Conservation (phyloP, 2,888 invertebrate species). For the Agrilus cyanescens region DNA sequence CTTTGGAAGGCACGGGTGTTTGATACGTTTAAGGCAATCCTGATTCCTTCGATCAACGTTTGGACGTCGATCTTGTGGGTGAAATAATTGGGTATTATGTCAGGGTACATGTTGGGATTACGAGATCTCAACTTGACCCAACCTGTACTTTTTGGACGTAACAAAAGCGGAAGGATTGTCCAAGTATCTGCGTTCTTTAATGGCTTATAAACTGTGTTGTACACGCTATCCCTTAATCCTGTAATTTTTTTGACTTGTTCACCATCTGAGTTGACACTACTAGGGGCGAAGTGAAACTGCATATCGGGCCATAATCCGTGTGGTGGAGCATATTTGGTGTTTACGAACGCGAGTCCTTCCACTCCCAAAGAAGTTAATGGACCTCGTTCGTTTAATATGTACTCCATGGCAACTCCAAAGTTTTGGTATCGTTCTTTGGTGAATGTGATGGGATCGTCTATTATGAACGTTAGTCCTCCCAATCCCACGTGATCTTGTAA, state of each 20-base stretch:
- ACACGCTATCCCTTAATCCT: constrained; percentile 66
- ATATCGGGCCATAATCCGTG: constrained; percentile 72
- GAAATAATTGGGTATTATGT: constrained; percentile 87
- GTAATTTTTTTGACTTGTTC: constrained; percentile 61
- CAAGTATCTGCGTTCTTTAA: constrained; percentile 68
- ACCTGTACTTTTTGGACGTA: constrained; percentile 81
- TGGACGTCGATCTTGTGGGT: constrained; percentile 71
- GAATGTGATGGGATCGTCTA: constrained; percentile 70
- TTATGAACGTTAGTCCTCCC: constrained; percentile 71
- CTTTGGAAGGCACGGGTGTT: constrained; percentile 68
- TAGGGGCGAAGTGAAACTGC: constrained; percentile 78
- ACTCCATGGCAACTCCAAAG: constrained; percentile 66
- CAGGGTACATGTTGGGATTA: constrained; percentile 72
- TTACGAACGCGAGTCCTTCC: constrained; percentile 78
- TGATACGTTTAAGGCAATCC: constrained; percentile 69
- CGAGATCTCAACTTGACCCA: constrained; percentile 70
- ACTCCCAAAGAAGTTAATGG: constrained; percentile 74
- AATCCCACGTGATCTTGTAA: constrained; percentile 82
- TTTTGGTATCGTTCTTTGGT: constrained; percentile 68
- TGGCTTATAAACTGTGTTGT: constrained; percentile 76
- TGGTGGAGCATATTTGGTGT: constrained; percentile 73
- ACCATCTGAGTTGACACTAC: constrained; percentile 74
- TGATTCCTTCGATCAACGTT: constrained; percentile 71
- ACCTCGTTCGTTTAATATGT: constrained; percentile 67
- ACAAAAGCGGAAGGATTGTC: constrained; percentile 67